Percentiles rank a stretch among this genome's conserved stretches.
phyloP scores from a whole-genome alignment of 2,888 invertebrate species.

The Nipponacmea schrenckii region DNA sequence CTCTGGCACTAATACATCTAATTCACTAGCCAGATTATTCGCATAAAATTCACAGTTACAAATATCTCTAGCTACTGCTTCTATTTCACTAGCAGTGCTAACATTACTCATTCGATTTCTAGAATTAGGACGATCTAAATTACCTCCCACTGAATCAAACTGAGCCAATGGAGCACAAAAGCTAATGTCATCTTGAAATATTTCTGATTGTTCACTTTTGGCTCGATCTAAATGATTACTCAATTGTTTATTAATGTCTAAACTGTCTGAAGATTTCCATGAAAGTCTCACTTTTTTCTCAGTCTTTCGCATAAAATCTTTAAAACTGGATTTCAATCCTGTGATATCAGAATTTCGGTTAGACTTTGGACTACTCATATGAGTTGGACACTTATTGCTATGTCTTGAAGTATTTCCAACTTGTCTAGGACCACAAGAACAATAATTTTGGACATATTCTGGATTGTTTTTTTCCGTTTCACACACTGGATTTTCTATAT shows the following conservation, averaged over 20 bases:
- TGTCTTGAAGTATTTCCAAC: constrained; percentile 13
- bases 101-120: constrained; percentile 9
- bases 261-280: constrained; percentile 53
- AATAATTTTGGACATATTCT: constrained; percentile 23
- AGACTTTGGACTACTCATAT: constrained; percentile 27
- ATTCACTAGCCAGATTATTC: neutral
- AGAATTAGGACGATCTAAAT: constrained; percentile 25
- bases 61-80: constrained; percentile 26
- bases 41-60: constrained; percentile 28
- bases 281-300: constrained; percentile 45
- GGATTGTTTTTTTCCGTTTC: constrained; percentile 15
- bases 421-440: constrained; percentile 31
- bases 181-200: constrained; percentile 48
- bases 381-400: constrained; percentile 4
- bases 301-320: constrained; percentile 33
- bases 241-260: constrained; percentile 45
- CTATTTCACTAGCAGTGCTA: constrained; percentile 28
- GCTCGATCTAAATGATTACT: constrained; percentile 46
- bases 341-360: constrained; percentile 47
- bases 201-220: constrained; percentile 49
- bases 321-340: constrained; percentile 42
- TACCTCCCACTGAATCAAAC: constrained; percentile 53
- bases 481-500: constrained; percentile 21
- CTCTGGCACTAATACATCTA: neutral
- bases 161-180: constrained; percentile 49